Conservation (phyloP, 2,113 vertebrate genomes). For the Oreochromis niloticus region DNA sequence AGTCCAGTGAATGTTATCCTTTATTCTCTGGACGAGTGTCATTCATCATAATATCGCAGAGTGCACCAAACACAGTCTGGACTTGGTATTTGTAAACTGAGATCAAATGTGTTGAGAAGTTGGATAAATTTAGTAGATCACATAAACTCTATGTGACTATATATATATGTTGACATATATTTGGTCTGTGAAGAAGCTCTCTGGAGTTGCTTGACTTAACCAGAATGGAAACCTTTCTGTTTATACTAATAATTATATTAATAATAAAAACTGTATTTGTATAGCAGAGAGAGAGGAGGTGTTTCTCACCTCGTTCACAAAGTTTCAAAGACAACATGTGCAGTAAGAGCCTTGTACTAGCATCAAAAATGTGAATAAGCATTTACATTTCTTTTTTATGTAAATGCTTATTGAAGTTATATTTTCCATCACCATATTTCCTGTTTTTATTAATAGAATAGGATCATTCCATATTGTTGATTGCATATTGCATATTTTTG, state of each 20-base stretch:
- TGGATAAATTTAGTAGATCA: neutral
- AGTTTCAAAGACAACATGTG: neutral
- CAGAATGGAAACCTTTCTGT: neutral
- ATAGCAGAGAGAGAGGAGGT: neutral
- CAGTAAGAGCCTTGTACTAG: neutral
- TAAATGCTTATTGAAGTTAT: neutral
- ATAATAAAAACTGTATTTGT: neutral
- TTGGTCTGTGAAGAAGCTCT: neutral
- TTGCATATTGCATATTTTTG: neutral
- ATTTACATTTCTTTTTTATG: neutral
- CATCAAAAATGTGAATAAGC: neutral
- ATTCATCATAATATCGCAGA: neutral
- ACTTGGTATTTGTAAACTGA: neutral
- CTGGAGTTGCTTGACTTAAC: neutral
- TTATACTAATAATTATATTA: neutral
- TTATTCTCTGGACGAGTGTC: neutral
- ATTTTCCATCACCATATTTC: neutral
- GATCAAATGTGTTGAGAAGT: neutral
- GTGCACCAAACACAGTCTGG: neutral
- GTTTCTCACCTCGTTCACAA: neutral
- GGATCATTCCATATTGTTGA: neutral
- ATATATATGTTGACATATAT: rapidly evolving
- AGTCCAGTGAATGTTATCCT: neutral
- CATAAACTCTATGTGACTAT: neutral
- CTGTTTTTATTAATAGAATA: neutral